Percentiles rank a stretch among this genome's conserved stretches.
phyloP scores from a whole-genome alignment of 2,797 vertebrate species.

The Furcifer pardalis region DNA sequence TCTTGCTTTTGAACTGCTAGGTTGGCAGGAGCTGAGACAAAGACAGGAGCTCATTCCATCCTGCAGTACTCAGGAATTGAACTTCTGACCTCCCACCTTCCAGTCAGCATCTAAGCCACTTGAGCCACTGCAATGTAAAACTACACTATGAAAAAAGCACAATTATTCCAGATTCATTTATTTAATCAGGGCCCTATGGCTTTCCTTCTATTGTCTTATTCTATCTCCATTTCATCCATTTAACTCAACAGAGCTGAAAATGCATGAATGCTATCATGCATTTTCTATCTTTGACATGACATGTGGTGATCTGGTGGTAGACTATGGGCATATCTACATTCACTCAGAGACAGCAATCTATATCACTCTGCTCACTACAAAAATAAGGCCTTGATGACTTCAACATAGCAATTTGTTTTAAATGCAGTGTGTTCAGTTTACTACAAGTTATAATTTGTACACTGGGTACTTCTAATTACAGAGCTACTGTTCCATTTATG shows the following conservation, averaged over 20 bases:
- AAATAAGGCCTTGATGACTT: constrained; percentile 40
- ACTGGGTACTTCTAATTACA: constrained; percentile 44
- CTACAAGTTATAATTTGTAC: constrained; percentile 13
- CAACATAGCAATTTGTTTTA: constrained; percentile 35
- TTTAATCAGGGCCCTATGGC: too few species aligned
- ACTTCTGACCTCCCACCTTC: too few species aligned
- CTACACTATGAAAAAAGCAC: too few species aligned
- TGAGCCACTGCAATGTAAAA: too few species aligned
- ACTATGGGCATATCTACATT: neutral
- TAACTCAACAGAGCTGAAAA: neutral
- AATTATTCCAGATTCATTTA: too few species aligned
- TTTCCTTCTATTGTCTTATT: too few species aligned
- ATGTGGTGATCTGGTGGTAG: neutral
- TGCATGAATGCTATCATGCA: neutral
- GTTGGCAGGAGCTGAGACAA: too few species aligned
- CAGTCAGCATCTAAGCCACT: too few species aligned
- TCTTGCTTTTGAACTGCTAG: too few species aligned
- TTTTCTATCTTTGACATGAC: neutral
- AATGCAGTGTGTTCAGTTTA: constrained; percentile 46
- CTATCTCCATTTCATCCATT: too few species aligned
- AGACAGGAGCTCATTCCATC: too few species aligned
- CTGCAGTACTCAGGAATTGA: too few species aligned
- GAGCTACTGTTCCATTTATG: neutral
- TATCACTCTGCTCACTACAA: neutral
- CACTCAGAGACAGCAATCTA: neutral